Percentiles rank a stretch among this genome's conserved stretches.
Conservation (phyloP, 2,888 invertebrate species). For the Coelopa pilipes region DNA sequence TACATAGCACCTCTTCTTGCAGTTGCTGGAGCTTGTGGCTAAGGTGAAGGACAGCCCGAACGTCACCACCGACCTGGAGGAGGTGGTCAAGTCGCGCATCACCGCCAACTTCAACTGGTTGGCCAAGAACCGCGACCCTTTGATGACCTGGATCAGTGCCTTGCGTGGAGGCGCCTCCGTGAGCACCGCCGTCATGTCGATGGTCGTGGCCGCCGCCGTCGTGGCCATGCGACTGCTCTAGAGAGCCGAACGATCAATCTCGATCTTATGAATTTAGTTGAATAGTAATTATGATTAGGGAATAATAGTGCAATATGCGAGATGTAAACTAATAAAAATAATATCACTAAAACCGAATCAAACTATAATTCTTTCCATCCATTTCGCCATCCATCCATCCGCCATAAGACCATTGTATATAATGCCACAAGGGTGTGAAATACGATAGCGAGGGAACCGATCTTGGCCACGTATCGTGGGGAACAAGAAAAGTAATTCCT, state of each 20-base stretch:
- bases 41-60: constrained; percentile 49
- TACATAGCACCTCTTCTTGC: constrained; percentile 6
- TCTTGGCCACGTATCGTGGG: no score
- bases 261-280: not conserved
- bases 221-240: constrained; percentile 23
- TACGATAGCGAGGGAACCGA: no score
- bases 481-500: no score
- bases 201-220: constrained; percentile 44
- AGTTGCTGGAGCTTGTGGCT: constrained; percentile 52
- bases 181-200: constrained; percentile 46
- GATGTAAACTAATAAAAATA: not conserved
- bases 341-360: not conserved
- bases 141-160: constrained; percentile 54
- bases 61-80: constrained; percentile 48
- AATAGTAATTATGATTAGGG: not conserved
- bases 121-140: constrained; percentile 53
- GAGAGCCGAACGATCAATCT: not conserved
- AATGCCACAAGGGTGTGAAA: no score
- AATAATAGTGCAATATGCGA: not conserved
- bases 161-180: constrained; percentile 37
- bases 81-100: constrained; percentile 47
- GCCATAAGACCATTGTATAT: no score
- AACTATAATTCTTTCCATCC: no score
- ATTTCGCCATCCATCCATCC: no score
- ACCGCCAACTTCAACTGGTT: constrained; percentile 56